A percentile compares a stretch with the other conserved stretches of the same genome.
Evolutionary conservation across 2,888 invertebrate genomes (phyloP).

Genomic region (Eilema sororculum): DNA sequence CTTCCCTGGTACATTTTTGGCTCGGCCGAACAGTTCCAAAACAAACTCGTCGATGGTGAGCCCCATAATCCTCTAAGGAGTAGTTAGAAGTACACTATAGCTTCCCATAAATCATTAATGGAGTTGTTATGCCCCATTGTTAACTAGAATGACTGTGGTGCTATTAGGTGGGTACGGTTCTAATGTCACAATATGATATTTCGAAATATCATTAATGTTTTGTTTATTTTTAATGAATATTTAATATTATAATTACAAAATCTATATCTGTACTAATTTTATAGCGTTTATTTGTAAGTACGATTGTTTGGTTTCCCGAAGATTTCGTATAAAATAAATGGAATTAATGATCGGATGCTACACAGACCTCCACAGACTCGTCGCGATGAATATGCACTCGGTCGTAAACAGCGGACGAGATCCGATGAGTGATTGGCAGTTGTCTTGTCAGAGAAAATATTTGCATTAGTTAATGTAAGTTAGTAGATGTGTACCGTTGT

Average conservation of each 20-base stretch:
- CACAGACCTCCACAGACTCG: neutral
- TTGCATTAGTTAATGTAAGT: constrained; percentile 11
- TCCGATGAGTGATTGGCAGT: constrained; percentile 25
- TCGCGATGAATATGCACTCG: constrained; percentile 46
- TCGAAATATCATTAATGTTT: neutral
- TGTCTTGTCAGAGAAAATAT: constrained; percentile 9
- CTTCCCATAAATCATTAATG: constrained; percentile 13
- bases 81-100: constrained; percentile 16
- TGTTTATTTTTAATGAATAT: neutral
- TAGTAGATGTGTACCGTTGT: neutral
- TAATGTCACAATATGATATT: neutral
- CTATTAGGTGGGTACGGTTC: constrained; percentile 4
- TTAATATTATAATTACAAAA: neutral
- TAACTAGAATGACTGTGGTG: neutral
- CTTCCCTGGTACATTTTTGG: neutral
- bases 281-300: too few species aligned
- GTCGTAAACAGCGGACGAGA: constrained; percentile 17
- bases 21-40: neutral
- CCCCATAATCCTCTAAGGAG: constrained; percentile 7
- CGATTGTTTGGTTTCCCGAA: too few species aligned
- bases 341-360: neutral
- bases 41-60: constrained; percentile 5
- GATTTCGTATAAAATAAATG: neutral
- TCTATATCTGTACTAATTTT: too few species aligned
- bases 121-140: constrained; percentile 14